These are phyloP conservation scores for Ophiothrix spiculata DNA, from an alignment of 35 echinoderm and acorn worm genomes.

Conservation along the genomic window DNA sequence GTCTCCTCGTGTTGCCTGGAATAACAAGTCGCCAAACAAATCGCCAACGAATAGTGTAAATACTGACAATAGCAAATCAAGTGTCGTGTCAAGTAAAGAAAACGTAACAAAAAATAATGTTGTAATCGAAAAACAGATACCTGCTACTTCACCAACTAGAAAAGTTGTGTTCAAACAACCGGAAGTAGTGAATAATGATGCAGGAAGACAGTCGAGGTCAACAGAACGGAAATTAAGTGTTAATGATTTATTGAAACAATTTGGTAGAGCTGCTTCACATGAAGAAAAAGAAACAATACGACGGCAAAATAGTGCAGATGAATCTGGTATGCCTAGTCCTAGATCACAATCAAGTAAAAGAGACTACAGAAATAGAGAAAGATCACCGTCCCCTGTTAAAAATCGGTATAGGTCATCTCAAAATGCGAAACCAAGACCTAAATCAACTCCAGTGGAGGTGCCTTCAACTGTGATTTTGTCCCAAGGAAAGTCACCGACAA, in stretches of 20 bases:
- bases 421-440: constrained; percentile 5
- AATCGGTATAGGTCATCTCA: neutral
- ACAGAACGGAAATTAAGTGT: constrained; percentile 19
- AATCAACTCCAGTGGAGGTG: neutral
- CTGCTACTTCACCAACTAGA: neutral
- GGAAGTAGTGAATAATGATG: neutral
- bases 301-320: neutral
- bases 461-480: neutral
- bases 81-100: neutral
- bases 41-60: neutral
- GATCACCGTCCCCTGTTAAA: neutral
- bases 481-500: neutral
- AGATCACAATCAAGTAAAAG: neutral
- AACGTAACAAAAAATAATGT: neutral
- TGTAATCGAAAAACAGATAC: neutral
- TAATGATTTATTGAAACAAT: constrained; percentile 15
- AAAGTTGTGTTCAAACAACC: neutral
- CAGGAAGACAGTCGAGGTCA: neutral
- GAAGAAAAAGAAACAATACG: neutral
- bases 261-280: constrained; percentile 14
- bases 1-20: neutral
- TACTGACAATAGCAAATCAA: neutral
- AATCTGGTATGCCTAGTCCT: neutral
- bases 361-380: neutral
- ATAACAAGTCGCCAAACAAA: neutral